Evolutionary conservation across 2,113 vertebrate genomes (phyloP), one percentile per base, ranked within the genome.

Genomic region (Nycticryphes semicollaris): DNA sequence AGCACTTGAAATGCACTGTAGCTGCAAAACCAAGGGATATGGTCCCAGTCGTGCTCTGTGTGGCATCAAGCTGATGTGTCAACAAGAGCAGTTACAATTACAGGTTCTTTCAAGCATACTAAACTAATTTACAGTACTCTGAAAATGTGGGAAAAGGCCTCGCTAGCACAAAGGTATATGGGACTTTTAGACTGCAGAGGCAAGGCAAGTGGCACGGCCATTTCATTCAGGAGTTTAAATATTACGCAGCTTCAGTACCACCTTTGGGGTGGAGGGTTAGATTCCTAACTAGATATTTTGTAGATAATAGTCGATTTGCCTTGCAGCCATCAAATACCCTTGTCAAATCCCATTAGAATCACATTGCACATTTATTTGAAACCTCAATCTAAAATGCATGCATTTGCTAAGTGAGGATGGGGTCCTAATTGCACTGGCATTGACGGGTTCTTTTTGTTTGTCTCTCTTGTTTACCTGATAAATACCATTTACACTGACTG

Each of bases 51-150:
- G 98, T 97, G 98, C 98, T 98, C 98, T 98, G 98, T 98, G 99
- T 98, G 98, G 98, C 98, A 98, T 98, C 98, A 98, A 97, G 98
- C 95, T 98, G 99, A 98, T 98, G 99, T 99, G 99, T 99, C 98
- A 99, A 99, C 99, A 98, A 98, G 98, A 98, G 96, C 95, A 94
- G 97, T 98, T 98, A 98, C 98, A 98, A 99, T 98, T 99, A 98
- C 98, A 98, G 97, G 96, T 98, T 98, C 98, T 98, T 98, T 98
- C 98, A 98, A 98, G 98, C 98, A 97, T 97, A 98, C 97, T 98
- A 98, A 98, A 98, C 98, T 98, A 97, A 98, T 98, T 98, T 98
- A 98, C 98, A 98, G 98, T 97, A 97, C 98, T 97, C 97, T 96
- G 91, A 95, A 98, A 97, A 98, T 98, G 97, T 97, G 98, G 98